Percentiles rank a stretch among this genome's conserved stretches.
phyloP scores from a whole-genome alignment of 2,888 invertebrate genomes.

The Helobdella robusta region DNA sequence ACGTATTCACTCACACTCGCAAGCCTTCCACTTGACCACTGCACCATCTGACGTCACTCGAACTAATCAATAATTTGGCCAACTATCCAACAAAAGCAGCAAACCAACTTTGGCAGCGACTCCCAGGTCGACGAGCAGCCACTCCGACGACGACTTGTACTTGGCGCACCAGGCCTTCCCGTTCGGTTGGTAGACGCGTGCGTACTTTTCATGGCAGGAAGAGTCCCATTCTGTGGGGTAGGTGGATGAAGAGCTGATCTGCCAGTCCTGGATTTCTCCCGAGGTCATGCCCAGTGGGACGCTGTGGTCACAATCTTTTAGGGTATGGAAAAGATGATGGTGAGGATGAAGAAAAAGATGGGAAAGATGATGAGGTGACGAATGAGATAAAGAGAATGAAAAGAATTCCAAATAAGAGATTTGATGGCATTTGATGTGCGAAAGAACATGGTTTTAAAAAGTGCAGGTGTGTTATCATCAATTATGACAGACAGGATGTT shows the following conservation, averaged over 20 bases:
- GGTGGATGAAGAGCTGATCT: slow-evolving; percentile 27
- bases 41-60: no score
- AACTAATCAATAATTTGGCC: no score
- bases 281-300: slow-evolving; percentile 28
- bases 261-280: slow-evolving; percentile 29
- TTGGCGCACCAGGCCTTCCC: slow-evolving; percentile 53
- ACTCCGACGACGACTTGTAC: slow-evolving; percentile 51
- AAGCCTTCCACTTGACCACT: no score
- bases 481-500: no score
- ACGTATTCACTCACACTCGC: no score
- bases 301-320: slow-evolving; percentile 24
- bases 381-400: not conserved
- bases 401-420: slow-evolving; percentile 3
- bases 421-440: no score
- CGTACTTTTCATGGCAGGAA: slow-evolving; percentile 51
- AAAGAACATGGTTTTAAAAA: no score
- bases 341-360: not conserved
- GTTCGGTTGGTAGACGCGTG: slow-evolving; percentile 51
- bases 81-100: not conserved
- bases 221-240: slow-evolving; percentile 30
- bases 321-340: not conserved
- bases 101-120: slow-evolving; percentile 50
- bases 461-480: no score
- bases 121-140: slow-evolving; percentile 54
- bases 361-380: not conserved